These are phyloP conservation scores for Plectrocnemia conspersa DNA, from an alignment of 1,140 invertebrate genomes.

Conservation along the genomic window DNA sequence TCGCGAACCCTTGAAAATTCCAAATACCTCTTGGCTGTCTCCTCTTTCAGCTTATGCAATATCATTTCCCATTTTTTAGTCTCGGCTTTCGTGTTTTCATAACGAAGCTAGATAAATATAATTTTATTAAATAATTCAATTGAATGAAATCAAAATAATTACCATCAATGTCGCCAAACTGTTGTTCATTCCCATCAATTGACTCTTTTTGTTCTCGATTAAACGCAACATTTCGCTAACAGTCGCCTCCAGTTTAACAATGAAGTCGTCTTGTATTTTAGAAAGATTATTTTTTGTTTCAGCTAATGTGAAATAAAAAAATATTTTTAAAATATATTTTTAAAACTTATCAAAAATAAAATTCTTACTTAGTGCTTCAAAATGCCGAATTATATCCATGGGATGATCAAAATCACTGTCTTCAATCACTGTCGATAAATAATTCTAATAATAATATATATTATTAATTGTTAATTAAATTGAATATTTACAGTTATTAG, in stretches of 20 bases:
- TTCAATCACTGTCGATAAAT: constrained; percentile 51
- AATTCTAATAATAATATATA: constrained; percentile 41
- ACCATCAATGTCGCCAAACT: constrained; percentile 46
- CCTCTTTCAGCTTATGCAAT: constrained; percentile 45
- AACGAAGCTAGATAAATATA: constrained; percentile 41
- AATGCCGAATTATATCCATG: constrained; percentile 55
- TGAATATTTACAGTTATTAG: neutral
- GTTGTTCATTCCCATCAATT: constrained; percentile 50
- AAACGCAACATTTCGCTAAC: constrained; percentile 44
- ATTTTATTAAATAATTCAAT: neutral
- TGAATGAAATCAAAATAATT: constrained; percentile 11
- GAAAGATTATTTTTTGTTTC: constrained; percentile 46
- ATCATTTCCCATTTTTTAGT: constrained; percentile 49
- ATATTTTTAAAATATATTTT: no score
- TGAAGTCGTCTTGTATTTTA: constrained; percentile 44
- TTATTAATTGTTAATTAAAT: neutral
- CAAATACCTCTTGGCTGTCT: constrained; percentile 42
- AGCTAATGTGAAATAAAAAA: constrained; percentile 37
- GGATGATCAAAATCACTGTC: constrained; percentile 53
- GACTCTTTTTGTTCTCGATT: constrained; percentile 48
- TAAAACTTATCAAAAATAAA: constrained; percentile 12
- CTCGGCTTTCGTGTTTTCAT: constrained; percentile 44
- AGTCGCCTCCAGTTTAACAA: constrained; percentile 45
- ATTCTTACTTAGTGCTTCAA: constrained; percentile 50
- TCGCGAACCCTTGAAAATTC: constrained; percentile 45